Evolutionary conservation across 92 coral and sea anemone species (phyloP), one percentile per base, ranked within the genome.

Genomic region (Heteractis magnifica): DNA sequence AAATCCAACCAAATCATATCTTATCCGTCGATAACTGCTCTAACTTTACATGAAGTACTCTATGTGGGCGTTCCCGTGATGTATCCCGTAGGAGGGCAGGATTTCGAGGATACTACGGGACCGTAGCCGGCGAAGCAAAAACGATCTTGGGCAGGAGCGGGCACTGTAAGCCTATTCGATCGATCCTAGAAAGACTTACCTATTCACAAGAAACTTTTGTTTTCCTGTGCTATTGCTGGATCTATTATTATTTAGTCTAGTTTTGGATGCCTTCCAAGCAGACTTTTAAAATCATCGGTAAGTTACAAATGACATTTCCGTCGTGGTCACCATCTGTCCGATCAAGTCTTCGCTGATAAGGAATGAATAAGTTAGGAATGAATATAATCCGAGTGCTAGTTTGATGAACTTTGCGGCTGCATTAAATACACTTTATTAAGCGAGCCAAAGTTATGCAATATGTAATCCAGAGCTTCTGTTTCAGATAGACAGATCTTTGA

Each of bases 51-150:
- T 55, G 59, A 64, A 62, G 51, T 34, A 19, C 6, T 8, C 3
- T 75, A 0, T 21, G 56, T 72, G 84, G 84, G 77, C 19, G 71
- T n/a, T 48, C 79, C 49, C 86, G 79, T 34, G 4, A 68, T 16
- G 6, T 20, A 82, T 72, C 86, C 86, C 86, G 86, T 71, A 60
- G 79, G 80, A 75, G 86, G 86, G 86, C 79, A 68, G 60, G 10
- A 10, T 72, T 18, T 71, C 72, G 65, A 64, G 78, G 80, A 13
- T 23, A 82, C 20, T 10, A 71, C 72, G 79, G 79, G 65, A 51
- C 71, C 1, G n/a, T 18, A 53, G 18, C 44, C 44, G 44, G 41
- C 44, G 79, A 82, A 82, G 79, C 70, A 72, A 74, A 26, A 18
- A 41, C 20, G 11, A 8, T 20, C n/a, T 15, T 16, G 16, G 34